phyloP scores from a whole-genome alignment of 2,888 invertebrate species.

The Diarsia dahlii region DNA sequence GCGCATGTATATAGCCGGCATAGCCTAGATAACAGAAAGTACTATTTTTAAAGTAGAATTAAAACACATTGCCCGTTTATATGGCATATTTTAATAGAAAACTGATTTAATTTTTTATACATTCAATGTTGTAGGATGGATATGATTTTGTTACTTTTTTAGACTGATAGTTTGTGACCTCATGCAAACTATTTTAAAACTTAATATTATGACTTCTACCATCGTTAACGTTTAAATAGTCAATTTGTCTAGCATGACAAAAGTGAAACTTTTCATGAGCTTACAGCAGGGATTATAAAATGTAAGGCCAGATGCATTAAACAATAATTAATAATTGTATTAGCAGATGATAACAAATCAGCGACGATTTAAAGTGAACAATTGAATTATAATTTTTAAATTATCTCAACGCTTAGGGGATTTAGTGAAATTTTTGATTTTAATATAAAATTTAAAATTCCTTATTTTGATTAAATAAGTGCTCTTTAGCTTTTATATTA shows the following conservation, averaged over 20 bases:
- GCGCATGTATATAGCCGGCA: too few species aligned
- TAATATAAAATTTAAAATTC: conserved; percentile 5
- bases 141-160: too few species aligned
- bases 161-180: too few species aligned
- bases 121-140: too few species aligned
- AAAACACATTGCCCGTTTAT: too few species aligned
- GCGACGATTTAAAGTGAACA: conserved; percentile 60
- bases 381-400: conserved; percentile 65
- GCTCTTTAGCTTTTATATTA: conserved; percentile 1
- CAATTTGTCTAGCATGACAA: not conserved
- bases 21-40: too few species aligned
- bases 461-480: conserved; percentile 1
- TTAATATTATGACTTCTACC: not conserved
- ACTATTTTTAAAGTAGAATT: too few species aligned
- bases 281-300: not conserved
- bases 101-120: too few species aligned
- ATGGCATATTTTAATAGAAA: too few species aligned
- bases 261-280: not conserved
- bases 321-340: conserved; percentile 3
- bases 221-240: too few species aligned
- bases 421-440: conserved; percentile 36
- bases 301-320: not conserved
- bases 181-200: too few species aligned
- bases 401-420: conserved; percentile 68
- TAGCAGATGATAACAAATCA: conserved; percentile 50